These are phyloP conservation scores for Trochalopteron elliotii DNA, from an alignment of 2,113 vertebrate species.

Conservation along the genomic window DNA sequence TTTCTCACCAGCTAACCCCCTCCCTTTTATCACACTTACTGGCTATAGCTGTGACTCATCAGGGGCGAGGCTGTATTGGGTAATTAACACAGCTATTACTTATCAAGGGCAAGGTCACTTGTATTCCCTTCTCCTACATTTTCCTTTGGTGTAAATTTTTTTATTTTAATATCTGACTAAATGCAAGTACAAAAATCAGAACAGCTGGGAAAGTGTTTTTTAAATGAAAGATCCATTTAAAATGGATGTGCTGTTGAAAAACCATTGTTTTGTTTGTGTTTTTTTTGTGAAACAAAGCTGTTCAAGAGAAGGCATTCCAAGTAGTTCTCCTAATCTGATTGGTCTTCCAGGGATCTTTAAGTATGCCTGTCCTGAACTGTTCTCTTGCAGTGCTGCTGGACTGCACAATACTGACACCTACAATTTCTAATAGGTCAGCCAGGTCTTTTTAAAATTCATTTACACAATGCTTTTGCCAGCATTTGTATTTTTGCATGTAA, in stretches of 20 bases:
- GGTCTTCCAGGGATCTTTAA: not conserved
- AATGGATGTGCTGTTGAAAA: not conserved
- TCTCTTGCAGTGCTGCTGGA: not conserved
- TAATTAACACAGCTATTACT: not conserved
- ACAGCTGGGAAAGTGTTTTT: not conserved
- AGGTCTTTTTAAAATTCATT: fast-evolving
- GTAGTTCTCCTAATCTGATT: not conserved
- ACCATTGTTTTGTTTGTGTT: fast-evolving
- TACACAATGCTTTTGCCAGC: not conserved
- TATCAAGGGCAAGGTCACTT: not conserved
- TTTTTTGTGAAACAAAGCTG: not conserved
- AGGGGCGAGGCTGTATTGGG: not conserved
- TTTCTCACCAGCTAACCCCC: not conserved
- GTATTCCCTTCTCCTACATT: not conserved
- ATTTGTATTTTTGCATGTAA: not conserved
- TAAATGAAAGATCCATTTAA: not conserved
- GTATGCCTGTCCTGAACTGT: not conserved
- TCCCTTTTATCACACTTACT: not conserved
- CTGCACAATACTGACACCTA: not conserved
- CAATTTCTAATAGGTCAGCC: not conserved
- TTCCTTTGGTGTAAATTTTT: not conserved
- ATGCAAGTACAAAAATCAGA: not conserved
- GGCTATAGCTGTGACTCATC: not conserved
- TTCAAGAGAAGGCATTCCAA: not conserved
- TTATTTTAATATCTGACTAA: not conserved